Conservation (phyloP, 2,113 vertebrate species). For the Grus americana region DNA sequence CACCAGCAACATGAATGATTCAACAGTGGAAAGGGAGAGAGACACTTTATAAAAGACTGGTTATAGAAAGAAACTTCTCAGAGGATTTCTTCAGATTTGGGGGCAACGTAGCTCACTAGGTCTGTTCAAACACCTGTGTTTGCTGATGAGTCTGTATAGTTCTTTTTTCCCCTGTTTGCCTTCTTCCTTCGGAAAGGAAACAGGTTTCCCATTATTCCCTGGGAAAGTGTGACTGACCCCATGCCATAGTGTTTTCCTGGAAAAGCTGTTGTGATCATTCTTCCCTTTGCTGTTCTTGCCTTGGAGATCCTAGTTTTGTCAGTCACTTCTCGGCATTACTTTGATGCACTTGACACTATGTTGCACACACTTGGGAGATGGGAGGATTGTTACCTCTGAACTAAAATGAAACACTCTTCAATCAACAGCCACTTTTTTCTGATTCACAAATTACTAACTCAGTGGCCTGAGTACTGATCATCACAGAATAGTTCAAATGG, state of each 20-base stretch:
- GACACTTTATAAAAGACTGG: background rate
- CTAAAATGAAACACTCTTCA: background rate
- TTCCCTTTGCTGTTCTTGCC: background rate
- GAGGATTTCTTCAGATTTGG: background rate
- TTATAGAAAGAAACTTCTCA: background rate
- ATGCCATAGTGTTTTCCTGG: background rate
- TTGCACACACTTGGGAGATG: background rate
- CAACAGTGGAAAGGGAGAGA: background rate
- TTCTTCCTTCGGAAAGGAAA: background rate
- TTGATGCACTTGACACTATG: constrained; percentile 31
- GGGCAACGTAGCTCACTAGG: background rate
- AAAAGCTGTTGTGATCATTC: background rate
- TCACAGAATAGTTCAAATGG: background rate
- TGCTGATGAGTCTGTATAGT: background rate
- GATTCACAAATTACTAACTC: background rate
- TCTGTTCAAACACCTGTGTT: background rate
- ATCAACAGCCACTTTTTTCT: background rate
- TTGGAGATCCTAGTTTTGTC: background rate
- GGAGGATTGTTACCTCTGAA: background rate
- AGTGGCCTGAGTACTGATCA: background rate
- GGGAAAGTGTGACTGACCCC: background rate
- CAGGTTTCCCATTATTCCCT: background rate
- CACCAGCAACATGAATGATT: background rate
- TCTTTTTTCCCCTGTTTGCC: background rate
- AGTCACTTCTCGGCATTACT: background rate